phyloP scores from a whole-genome alignment of 1,140 invertebrate species.

The Apis laboriosa region DNA sequence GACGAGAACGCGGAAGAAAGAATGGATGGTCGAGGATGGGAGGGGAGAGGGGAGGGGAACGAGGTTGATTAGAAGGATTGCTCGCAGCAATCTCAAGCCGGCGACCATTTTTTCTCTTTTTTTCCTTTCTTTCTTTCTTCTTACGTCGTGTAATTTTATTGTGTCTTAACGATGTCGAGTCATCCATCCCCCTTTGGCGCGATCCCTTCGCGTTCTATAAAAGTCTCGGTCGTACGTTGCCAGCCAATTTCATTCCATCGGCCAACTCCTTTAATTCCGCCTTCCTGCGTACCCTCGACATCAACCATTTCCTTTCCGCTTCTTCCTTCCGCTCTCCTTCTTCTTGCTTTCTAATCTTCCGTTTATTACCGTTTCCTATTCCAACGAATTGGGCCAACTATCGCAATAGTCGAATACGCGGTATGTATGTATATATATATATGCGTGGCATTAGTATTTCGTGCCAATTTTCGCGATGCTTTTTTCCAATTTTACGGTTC shows the following conservation, averaged over 20 bases:
- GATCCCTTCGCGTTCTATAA: conserved; percentile 32
- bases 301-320: neutral
- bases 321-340: neutral
- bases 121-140: conserved; percentile 36
- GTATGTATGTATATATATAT: no score
- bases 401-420: neutral
- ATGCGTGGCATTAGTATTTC: no score
- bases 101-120: conserved; percentile 16
- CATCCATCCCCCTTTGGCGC: conserved; percentile 30
- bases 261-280: conserved; percentile 52
- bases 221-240: conserved; percentile 62
- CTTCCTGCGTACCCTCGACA: conserved; percentile 22
- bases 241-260: conserved; percentile 73
- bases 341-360: neutral
- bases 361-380: neutral
- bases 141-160: conserved; percentile 70
- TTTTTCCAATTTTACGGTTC: no score
- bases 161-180: conserved; percentile 72
- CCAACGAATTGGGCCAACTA: neutral
- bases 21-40: neutral
- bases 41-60: conserved; percentile 15
- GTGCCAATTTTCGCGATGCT: no score
- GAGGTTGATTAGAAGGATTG: conserved; percentile 72
- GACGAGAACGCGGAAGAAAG: neutral
- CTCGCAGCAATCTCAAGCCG: conserved; percentile 64